These are phyloP conservation scores for Orius laevigatus DNA, from an alignment of 1,140 invertebrate genomes.

Conservation along the genomic window DNA sequence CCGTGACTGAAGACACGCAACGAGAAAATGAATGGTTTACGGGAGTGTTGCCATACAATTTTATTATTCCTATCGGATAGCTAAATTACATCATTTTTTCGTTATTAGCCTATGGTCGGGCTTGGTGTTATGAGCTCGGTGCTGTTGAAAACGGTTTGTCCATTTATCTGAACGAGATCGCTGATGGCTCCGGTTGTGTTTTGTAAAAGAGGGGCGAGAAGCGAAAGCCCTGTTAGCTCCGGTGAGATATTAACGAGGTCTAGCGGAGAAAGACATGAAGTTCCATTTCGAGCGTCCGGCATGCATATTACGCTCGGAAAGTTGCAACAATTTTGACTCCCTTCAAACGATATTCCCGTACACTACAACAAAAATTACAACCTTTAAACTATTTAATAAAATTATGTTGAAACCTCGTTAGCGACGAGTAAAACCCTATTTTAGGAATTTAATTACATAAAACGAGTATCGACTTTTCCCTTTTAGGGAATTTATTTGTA, in stretches of 20 bases:
- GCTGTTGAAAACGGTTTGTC: slow-evolving; percentile 4
- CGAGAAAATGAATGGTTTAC: no score
- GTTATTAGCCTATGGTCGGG: neutral
- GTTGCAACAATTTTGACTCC: slow-evolving; percentile 6
- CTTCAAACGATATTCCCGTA: no score
- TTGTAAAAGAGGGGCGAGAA: neutral
- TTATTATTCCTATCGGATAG: no score
- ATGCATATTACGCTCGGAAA: slow-evolving; percentile 6
- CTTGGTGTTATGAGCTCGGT: slow-evolving; percentile 2
- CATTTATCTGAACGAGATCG: slow-evolving; percentile 4
- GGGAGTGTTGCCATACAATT: no score
- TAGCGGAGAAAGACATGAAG: slow-evolving; percentile 1
- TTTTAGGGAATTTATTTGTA: no score
- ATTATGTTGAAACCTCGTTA: neutral
- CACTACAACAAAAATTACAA: no score
- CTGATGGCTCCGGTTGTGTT: neutral
- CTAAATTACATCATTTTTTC: no score
- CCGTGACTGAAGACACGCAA: no score
- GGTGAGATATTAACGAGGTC: slow-evolving; percentile 9
- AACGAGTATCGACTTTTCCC: no score
- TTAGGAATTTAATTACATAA: no score
- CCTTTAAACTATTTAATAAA: neutral
- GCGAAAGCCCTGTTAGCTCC: neutral
- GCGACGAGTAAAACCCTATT: neutral
- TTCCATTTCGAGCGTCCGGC: slow-evolving; percentile 3